Base-by-base conservation (phyloP, 2,113 vertebrate species). In the Copsychus sechellarum region DNA sequence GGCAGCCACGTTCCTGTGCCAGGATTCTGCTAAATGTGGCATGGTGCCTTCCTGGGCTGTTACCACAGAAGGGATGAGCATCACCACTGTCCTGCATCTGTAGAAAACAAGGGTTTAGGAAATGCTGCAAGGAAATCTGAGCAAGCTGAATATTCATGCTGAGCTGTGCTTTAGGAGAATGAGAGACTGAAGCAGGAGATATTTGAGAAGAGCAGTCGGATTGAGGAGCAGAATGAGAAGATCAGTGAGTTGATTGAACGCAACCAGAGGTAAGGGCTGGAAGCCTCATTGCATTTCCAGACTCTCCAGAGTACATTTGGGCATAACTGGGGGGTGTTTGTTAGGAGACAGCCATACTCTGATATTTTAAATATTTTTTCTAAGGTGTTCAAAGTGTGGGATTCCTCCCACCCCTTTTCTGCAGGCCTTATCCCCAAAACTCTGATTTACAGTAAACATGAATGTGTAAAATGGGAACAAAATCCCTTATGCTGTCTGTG, bases 211-310 rank as follows among this genome's bases (percentile, higher is more conserved):
- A 99, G 98, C 96, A 97, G 97, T 82, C 98, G 99, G 20, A 98
- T 99, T 38, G 99, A 99, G 97, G 99, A 99, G 92, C 99, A 99
- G 96, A 99, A 99, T 88, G 98, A 97, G 88, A 99, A 99, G 98
- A 99, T 99, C 18, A 98, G 99, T 3, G 99, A 99, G 74, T 94
- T 99, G 72, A 99, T 99, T 71, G 98, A 99, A 90, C 98, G 99
- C 64, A 99, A 99, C 97, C 99, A 99, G 98, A 99, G 98, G 99
- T 99, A 96, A 98, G 97, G 85, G 72, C 11, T 42, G 67, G 86
- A 72, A 67, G 26, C 29, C 17, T 40, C 24, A 3, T 11, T 81
- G 65, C 47, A 13, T 65, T 65, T 66, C 38, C 34, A 50, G 69
- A 6, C 19, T 80, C 23, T 19, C 8, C 51, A 28, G 38, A 11